Percentiles rank a stretch among this genome's conserved stretches.
These are phyloP conservation scores for Platysternon megacephalum DNA, from an alignment of 2,113 vertebrate genomes.

Conservation along the genomic window DNA sequence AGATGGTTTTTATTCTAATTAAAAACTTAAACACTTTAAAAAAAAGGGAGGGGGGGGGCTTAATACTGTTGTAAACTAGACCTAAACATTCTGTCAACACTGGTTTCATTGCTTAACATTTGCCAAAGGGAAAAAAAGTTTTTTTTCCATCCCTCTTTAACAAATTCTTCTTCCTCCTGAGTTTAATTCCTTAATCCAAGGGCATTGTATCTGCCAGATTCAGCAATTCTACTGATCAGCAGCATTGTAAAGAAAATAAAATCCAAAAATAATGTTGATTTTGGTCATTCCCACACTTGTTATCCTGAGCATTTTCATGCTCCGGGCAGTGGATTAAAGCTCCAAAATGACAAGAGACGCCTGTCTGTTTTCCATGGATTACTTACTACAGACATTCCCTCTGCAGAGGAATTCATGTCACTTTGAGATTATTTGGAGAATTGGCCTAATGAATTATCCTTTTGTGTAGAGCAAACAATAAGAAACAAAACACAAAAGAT, in stretches of 20 bases:
- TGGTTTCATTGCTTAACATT: constrained; percentile 59
- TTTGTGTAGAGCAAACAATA: constrained; percentile 64
- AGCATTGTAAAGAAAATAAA: constrained; percentile 78
- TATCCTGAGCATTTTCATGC: constrained; percentile 76
- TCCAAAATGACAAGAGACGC: constrained; percentile 78
- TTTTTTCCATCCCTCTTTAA: constrained; percentile 28
- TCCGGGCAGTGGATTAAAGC: constrained; percentile 81
- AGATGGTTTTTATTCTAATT: constrained; percentile 67
- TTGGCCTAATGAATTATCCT: constrained; percentile 75
- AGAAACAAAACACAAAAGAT: constrained; percentile 69
- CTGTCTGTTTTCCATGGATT: constrained; percentile 81
- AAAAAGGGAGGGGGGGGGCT: constrained; percentile 13
- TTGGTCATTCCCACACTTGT: constrained; percentile 82
- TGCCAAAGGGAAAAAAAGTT: constrained; percentile 47
- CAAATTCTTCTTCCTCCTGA: constrained; percentile 67
- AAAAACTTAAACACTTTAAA: constrained; percentile 58
- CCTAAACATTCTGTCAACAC: constrained; percentile 46
- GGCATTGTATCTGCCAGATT: constrained; percentile 76
- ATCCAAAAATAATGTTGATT: constrained; percentile 80
- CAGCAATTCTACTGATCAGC: constrained; percentile 76
- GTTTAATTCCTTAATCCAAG: constrained; percentile 74
- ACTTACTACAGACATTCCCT: constrained; percentile 76
- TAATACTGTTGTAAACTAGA: constrained; percentile 34
- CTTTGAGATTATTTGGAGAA: constrained; percentile 76
- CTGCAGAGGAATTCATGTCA: constrained; percentile 76